Base-by-base conservation (phyloP, 2,113 vertebrate species). In the Odontesthes bonariensis region DNA sequence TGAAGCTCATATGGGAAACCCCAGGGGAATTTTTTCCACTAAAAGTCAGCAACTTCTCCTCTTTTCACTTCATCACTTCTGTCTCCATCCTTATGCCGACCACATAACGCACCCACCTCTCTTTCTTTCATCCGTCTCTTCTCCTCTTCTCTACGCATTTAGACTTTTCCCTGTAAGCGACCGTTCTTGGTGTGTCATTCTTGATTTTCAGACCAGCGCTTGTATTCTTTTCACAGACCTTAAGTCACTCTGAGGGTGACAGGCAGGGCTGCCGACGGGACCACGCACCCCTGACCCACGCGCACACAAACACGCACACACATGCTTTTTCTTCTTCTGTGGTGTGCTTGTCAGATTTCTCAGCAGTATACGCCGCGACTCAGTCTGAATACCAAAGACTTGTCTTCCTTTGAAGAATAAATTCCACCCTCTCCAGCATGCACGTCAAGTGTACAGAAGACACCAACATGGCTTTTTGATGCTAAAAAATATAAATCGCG, bases 31-130 rank as follows among this genome's bases (percentile, higher is more conserved):
- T 42, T 80, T 40, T 74, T 83, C 70, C 52, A 72, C 64, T 59
- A 27, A 76, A 79, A 77, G 73, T 85, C 86, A 86, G 76, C 70
- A 78, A 76, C 77, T 83, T 20, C 67, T 79, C 69, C 65, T 79
- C 66, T 78, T 52, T 77, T 80, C 40, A 49, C 47, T 77, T 75
- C 82, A 75, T 81, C 69, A 75, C 69, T 79, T 68, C 84, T 82
- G 78, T 81, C 78, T 81, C 56, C 20, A 52, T 81, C 87, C 79
- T 51, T 86, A 74, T 86, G 81, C 75, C 73, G 53, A 3, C 32
- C 65, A 63, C 86, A 83, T 75, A 84, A 71, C n/a, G 3, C 6
- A 5, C 7, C 13, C 55, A 31, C 16, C 2, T n/a, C 49, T 33
- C 23, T 22, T 51, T 33, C 23, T 22, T 51, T 23, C 22, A n/a